Evolutionary conservation across 2,888 invertebrate species (phyloP).

Genomic region (Tiliacea aurago): DNA sequence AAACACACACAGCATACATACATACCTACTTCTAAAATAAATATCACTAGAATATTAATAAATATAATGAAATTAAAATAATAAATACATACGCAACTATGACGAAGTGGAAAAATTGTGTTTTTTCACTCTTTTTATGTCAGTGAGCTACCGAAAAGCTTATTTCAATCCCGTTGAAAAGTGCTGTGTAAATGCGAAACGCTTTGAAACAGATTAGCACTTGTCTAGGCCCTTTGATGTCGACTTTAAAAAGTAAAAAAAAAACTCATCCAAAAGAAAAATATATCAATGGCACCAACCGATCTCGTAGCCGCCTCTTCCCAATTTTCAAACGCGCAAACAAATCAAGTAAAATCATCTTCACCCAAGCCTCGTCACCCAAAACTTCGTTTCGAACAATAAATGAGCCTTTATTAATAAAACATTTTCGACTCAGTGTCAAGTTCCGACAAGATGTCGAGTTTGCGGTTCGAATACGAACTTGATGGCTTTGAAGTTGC

Average conservation of each 20-base stretch:
- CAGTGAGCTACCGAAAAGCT: neutral
- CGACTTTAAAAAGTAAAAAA: neutral
- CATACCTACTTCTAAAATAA: too few species aligned
- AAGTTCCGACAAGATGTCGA: constrained; percentile 60
- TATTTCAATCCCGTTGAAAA: neutral
- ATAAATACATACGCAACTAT: too few species aligned
- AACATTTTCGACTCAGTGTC: constrained; percentile 58
- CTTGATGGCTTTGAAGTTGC: constrained; percentile 37
- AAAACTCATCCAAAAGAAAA: neutral
- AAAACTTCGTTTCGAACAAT: constrained; percentile 59
- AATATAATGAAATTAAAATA: too few species aligned
- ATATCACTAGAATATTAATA: too few species aligned
- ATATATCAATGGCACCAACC: neutral
- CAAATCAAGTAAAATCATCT: constrained; percentile 31
- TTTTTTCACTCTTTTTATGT: neutral
- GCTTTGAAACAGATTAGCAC: neutral
- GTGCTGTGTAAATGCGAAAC: neutral
- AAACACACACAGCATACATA: too few species aligned
- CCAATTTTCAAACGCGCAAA: constrained; percentile 22
- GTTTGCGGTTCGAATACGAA: constrained; percentile 52
- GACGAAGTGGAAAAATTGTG: too few species aligned
- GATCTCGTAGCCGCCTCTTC: neutral
- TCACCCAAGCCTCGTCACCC: constrained; percentile 15
- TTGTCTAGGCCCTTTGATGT: neutral
- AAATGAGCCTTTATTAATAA: constrained; percentile 63